Conservation (phyloP, 2,888 invertebrate species). For the Anoplius nigerrimus region DNA sequence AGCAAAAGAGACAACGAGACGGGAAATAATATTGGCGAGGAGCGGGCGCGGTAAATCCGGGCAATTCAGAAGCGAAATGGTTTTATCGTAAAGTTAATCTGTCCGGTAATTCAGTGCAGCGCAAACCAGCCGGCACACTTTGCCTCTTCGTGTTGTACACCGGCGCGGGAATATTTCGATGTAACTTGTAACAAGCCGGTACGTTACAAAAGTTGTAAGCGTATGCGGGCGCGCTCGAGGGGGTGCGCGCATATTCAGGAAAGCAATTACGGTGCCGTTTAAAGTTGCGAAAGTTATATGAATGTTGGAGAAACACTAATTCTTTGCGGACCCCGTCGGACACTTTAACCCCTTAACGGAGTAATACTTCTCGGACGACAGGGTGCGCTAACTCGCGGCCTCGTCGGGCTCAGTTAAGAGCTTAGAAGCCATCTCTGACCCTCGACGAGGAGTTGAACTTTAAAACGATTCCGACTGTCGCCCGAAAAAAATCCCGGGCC, state of each 20-base stretch:
- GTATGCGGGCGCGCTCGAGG: slow-evolving; percentile 9
- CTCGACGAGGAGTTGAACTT: too few species aligned
- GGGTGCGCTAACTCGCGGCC: too few species aligned
- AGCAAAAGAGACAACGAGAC: too few species aligned
- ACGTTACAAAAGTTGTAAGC: slow-evolving; percentile 32
- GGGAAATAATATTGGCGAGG: background rate
- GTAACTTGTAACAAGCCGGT: slow-evolving; percentile 39
- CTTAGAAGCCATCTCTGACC: too few species aligned
- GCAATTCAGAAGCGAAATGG: slow-evolving; percentile 17
- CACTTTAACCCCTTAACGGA: background rate
- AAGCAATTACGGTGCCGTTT: slow-evolving; percentile 32
- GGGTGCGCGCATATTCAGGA: slow-evolving; percentile 15
- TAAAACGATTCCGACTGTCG: too few species aligned
- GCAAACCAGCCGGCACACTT: slow-evolving; percentile 15
- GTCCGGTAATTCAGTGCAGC: slow-evolving; percentile 15
- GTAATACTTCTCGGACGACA: background rate
- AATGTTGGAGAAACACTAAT: slow-evolving; percentile 7
- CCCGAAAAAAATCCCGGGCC: too few species aligned
- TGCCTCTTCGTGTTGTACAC: slow-evolving; percentile 18
- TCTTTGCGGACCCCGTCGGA: too few species aligned
- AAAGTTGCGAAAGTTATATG: slow-evolving; percentile 19
- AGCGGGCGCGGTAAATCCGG: slow-evolving; percentile 10
- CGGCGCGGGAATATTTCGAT: slow-evolving; percentile 30
- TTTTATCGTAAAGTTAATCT: slow-evolving; percentile 33
- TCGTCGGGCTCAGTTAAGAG: too few species aligned